A percentile compares a stretch with the other conserved stretches of the same genome.
Conservation (phyloP, 2,797 vertebrate genomes). For the Halcyon badia region DNA sequence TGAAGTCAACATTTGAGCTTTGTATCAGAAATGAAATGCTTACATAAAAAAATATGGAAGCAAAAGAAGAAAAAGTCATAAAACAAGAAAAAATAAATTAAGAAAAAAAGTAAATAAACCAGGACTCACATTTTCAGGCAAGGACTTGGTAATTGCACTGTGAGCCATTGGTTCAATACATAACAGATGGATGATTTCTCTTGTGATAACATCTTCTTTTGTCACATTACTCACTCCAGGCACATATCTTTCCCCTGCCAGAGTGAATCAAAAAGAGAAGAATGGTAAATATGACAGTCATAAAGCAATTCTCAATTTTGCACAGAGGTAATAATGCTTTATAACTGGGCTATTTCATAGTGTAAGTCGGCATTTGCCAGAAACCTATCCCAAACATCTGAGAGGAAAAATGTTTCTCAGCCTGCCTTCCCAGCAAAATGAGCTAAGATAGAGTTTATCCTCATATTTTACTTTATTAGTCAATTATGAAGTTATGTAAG, state of each 20-base stretch:
- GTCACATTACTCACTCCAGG: slow-evolving; percentile 94
- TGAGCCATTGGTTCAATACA: slow-evolving; percentile 99
- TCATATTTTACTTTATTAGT: background rate
- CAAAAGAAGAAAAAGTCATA: background rate
- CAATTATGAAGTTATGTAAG: background rate
- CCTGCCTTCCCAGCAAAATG: background rate
- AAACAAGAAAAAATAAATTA: background rate
- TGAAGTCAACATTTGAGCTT: background rate
- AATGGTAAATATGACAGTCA: background rate
- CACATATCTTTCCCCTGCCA: slow-evolving; percentile 93
- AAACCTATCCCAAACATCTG: background rate
- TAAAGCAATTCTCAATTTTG: background rate
- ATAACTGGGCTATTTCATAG: background rate
- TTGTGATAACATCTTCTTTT: slow-evolving; percentile 93
- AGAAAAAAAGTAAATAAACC: background rate
- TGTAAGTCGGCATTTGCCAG: background rate
- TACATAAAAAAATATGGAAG: background rate
- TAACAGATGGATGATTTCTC: slow-evolving; percentile 95
- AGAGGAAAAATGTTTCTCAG: background rate
- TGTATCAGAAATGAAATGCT: background rate
- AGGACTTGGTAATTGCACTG: slow-evolving; percentile 92
- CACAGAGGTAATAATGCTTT: background rate
- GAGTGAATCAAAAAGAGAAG: slow-evolving; percentile 16
- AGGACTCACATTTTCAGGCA: slow-evolving; percentile 93
- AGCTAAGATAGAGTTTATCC: background rate